A percentile compares a stretch with the other conserved stretches of the same genome.
Conservation (phyloP, 2,797 vertebrate genomes). For the Cephalopachus bancanus region DNA sequence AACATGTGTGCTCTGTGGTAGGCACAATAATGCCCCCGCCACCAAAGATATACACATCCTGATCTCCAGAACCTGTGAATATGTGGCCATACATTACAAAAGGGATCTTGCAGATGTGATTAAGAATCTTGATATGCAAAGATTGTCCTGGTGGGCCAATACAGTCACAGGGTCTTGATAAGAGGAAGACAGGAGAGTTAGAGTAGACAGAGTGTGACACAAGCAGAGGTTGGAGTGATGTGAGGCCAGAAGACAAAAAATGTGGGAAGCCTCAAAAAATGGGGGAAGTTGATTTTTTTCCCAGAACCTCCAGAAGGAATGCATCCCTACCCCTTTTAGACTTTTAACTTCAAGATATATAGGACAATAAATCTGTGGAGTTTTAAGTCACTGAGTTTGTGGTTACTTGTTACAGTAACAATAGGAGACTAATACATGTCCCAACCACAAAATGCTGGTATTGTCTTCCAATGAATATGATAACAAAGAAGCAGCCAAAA, state of each 20-base stretch:
- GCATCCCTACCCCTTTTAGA: not conserved
- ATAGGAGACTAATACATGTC: not conserved
- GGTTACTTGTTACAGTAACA: conserved; percentile 14
- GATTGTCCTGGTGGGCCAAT: not conserved
- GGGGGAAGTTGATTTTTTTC: not conserved
- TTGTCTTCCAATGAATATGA: not conserved
- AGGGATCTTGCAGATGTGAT: not conserved
- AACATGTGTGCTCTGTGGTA: not conserved
- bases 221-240: not conserved
- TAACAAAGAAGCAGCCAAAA: not conserved
- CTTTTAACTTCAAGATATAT: not conserved
- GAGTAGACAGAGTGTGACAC: not conserved
- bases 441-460: not conserved
- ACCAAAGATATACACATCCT: not conserved
- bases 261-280: not conserved
- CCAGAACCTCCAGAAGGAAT: not conserved
- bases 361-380: not conserved
- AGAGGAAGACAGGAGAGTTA: not conserved
- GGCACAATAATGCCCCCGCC: not conserved
- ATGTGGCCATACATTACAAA: not conserved
- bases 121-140: not conserved
- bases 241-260: not conserved
- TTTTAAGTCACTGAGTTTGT: not conserved
- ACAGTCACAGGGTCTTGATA: not conserved
- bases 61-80: not conserved